Evolutionary conservation across 1,140 invertebrate genomes (phyloP).

Genomic region (Drosophila kanapiae): DNA sequence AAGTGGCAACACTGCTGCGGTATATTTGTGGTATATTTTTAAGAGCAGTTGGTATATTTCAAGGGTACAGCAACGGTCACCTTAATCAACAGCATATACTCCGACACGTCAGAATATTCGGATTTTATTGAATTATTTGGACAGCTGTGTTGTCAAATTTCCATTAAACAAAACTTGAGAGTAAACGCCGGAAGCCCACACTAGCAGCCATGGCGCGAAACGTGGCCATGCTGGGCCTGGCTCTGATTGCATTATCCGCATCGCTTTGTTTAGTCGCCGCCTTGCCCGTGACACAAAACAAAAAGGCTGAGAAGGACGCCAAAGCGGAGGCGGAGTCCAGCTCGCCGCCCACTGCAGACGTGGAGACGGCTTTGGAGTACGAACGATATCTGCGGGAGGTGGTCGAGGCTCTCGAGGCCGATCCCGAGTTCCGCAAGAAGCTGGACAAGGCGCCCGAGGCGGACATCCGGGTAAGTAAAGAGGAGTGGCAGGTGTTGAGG

Average conservation of each 20-base stretch:
- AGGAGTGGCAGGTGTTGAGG: not conserved
- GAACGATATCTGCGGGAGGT: conserved; percentile 95
- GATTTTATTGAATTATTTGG: conserved; percentile 41
- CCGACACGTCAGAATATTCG: conserved; percentile 55
- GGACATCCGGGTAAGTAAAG: conserved; percentile 90
- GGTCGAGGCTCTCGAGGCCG: conserved; percentile 93
- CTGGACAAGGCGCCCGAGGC: conserved; percentile 92
- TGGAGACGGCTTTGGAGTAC: conserved; percentile 88
- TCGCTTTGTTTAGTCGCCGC: conserved; percentile 23
- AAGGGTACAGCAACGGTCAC: conserved; percentile 4
- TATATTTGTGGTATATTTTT: conserved; percentile 3
- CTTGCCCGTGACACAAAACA: conserved; percentile 76
- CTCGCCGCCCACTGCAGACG: conserved; percentile 64
- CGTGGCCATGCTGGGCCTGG: conserved; percentile 39
- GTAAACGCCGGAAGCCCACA: conserved; percentile 1
- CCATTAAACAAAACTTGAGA: conserved; percentile 21
- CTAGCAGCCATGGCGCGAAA: conserved; percentile 44
- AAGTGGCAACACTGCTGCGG: not conserved
- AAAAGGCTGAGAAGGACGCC: conserved; percentile 55
- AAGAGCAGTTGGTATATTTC: not conserved
- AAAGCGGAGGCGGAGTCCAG: conserved; percentile 49
- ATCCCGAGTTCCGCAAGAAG: conserved; percentile 92
- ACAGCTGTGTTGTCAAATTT: conserved; percentile 27
- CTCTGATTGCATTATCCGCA: conserved; percentile 18
- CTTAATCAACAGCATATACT: conserved; percentile 2